Conservation (phyloP, 2,888 invertebrate species). For the Eurytoma adleriae region DNA sequence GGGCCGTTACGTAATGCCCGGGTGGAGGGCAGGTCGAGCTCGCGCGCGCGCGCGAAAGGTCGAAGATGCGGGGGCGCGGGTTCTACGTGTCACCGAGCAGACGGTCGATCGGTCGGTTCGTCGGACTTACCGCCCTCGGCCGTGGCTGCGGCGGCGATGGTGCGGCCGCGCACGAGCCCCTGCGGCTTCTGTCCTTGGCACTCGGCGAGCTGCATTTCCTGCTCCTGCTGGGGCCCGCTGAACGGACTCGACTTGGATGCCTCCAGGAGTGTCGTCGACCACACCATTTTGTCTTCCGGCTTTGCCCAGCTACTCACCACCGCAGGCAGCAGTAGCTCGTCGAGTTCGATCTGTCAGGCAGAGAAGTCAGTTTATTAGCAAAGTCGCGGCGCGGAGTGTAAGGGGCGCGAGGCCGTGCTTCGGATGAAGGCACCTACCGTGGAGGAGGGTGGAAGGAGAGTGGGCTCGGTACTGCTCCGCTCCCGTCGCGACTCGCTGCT, state of each 20-base stretch:
- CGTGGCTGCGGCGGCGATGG: constrained; percentile 73
- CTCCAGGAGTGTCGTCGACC: constrained; percentile 75
- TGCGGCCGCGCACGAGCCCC: constrained; percentile 71
- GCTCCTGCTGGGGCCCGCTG: constrained; percentile 50
- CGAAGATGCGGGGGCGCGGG: constrained; percentile 1
- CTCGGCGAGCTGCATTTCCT: constrained; percentile 59
- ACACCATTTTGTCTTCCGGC: constrained; percentile 72
- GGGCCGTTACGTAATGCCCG: neutral
- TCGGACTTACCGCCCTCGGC: constrained; percentile 71
- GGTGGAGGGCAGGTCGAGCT: neutral
- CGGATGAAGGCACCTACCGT: constrained; percentile 46
- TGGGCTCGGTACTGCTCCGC: constrained; percentile 19
- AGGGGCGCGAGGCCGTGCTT: too few species aligned
- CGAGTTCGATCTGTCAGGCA: constrained; percentile 55
- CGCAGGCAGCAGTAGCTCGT: constrained; percentile 56
- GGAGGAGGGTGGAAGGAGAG: constrained; percentile 51
- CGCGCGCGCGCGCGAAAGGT: neutral
- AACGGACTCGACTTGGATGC: constrained; percentile 75
- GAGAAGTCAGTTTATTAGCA: neutral
- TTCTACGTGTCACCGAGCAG: neutral
- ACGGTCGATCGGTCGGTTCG: constrained; percentile 19
- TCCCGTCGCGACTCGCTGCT: neutral
- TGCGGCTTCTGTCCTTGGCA: constrained; percentile 70
- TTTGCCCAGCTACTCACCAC: constrained; percentile 55
- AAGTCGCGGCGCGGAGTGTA: neutral